These are phyloP conservation scores for Hetaerina americana DNA, from an alignment of 1,140 invertebrate species.

Conservation along the genomic window DNA sequence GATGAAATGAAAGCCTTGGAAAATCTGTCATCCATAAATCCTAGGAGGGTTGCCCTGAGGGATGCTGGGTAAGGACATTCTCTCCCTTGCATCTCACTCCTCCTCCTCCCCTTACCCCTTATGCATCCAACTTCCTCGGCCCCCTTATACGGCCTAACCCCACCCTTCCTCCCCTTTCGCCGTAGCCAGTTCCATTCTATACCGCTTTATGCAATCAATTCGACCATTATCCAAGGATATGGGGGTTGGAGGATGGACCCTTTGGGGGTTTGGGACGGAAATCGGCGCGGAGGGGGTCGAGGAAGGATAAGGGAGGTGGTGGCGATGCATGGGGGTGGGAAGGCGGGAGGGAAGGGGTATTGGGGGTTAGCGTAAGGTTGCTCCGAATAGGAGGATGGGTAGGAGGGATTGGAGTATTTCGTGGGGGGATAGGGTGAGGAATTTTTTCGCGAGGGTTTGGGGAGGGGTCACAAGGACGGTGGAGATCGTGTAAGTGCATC, in stretches of 20 bases:
- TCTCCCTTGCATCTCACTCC: not conserved
- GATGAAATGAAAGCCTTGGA: not conserved
- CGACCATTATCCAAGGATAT: not conserved
- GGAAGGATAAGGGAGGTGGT: too few relatives aligned
- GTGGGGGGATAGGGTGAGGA: not conserved
- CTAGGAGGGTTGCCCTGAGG: not conserved
- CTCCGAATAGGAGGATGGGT: too few relatives aligned
- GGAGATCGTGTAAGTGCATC: not conserved
- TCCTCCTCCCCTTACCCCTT: too few relatives aligned
- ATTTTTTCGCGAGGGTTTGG: too few relatives aligned
- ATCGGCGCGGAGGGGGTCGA: too few relatives aligned
- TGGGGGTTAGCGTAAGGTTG: not conserved
- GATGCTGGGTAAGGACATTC: not conserved
- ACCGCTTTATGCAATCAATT: not conserved
- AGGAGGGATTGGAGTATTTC: not conserved
- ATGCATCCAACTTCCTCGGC: too few relatives aligned
- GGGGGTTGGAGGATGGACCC: not conserved
- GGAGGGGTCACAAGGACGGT: too few relatives aligned
- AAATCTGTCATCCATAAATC: not conserved
- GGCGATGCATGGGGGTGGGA: too few relatives aligned
- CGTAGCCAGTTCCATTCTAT: not conserved
- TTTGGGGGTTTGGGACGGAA: too few relatives aligned
- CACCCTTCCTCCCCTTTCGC: too few relatives aligned
- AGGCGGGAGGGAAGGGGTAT: not conserved
- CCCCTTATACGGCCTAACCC: too few relatives aligned